Percentiles rank a stretch among this genome's conserved stretches.
Evolutionary conservation across 1,140 invertebrate genomes (phyloP).

Genomic region (Micrasema longulum): DNA sequence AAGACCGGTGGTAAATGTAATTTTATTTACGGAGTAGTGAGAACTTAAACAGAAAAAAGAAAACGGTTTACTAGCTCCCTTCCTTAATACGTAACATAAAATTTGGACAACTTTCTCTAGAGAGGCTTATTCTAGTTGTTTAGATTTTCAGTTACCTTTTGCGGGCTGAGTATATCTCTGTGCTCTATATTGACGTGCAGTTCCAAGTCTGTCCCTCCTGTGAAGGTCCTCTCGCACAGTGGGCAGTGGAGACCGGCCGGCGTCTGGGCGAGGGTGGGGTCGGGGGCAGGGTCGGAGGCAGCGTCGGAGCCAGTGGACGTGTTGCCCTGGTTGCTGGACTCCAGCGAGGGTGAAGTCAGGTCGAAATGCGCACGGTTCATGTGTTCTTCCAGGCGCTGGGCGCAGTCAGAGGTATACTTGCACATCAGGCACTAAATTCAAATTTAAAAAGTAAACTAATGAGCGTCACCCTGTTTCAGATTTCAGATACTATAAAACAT

Average conservation of each 20-base stretch:
- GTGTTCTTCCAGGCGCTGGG: conserved; percentile 82
- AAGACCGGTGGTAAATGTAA: too few species aligned
- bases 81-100: too few species aligned
- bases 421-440: conserved; percentile 85
- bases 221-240: conserved; percentile 79
- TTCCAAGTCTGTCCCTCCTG: conserved; percentile 81
- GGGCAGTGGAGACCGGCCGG: conserved; percentile 72
- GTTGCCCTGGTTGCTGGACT: conserved; percentile 54
- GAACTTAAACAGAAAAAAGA: too few species aligned
- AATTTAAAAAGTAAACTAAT: too few species aligned
- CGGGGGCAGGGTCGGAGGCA: conserved; percentile 44
- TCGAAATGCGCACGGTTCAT: conserved; percentile 90
- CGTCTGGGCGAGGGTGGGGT: conserved; percentile 63
- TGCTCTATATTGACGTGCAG: conserved; percentile 89
- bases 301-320: too few species aligned
- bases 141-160: conserved; percentile 56
- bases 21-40: too few species aligned
- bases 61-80: too few species aligned
- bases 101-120: too few species aligned
- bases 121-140: too few species aligned
- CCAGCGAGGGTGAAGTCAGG: conserved; percentile 74
- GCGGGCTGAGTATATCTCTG: conserved; percentile 66
- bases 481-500: too few species aligned
- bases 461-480: too few species aligned
- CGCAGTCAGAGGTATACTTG: conserved; percentile 80